phyloP scores from a whole-genome alignment of 2,888 invertebrate genomes.

The Psylliodes chrysocephalus region DNA sequence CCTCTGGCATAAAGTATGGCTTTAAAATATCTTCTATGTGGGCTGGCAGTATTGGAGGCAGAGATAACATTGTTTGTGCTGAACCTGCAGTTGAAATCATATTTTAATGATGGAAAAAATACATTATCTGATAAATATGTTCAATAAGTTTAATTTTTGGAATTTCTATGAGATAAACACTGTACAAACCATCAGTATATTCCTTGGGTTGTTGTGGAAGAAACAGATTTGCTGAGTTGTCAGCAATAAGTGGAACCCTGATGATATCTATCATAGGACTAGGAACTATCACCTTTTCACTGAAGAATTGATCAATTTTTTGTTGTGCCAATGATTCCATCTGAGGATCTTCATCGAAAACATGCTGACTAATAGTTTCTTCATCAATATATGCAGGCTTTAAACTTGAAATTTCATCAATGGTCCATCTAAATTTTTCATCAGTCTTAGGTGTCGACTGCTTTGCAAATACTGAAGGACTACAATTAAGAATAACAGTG shows the following conservation, averaged over 20 bases:
- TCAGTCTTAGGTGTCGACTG: slow-evolving; percentile 60
- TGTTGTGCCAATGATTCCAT: slow-evolving; percentile 74
- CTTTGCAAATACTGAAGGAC: slow-evolving; percentile 62
- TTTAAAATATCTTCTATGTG: slow-evolving; percentile 72
- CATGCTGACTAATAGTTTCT: slow-evolving; percentile 71
- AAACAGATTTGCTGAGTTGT: slow-evolving; percentile 9
- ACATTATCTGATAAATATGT: too few relatives aligned
- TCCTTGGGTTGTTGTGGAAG: slow-evolving; percentile 21
- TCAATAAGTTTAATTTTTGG: too few relatives aligned
- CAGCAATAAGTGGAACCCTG: slow-evolving; percentile 42
- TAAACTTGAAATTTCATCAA: slow-evolving; percentile 75
- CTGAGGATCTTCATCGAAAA: slow-evolving; percentile 71
- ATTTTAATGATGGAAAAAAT: too few relatives aligned
- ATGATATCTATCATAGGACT: slow-evolving; percentile 57
- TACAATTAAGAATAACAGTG: slow-evolving; percentile 49
- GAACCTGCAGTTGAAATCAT: slow-evolving; percentile 67
- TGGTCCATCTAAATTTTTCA: slow-evolving; percentile 74
- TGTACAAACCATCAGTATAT: slow-evolving; percentile 41
- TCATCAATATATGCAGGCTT: slow-evolving; percentile 77
- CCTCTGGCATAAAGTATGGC: slow-evolving; percentile 71
- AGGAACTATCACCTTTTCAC: slow-evolving; percentile 60
- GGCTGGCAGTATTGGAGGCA: slow-evolving; percentile 72
- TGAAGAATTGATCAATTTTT: slow-evolving; percentile 70
- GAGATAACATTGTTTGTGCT: slow-evolving; percentile 73
- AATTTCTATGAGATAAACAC: neutral